Conservation (phyloP, 2,888 invertebrate species). For the Quadroppia sp. region DNA sequence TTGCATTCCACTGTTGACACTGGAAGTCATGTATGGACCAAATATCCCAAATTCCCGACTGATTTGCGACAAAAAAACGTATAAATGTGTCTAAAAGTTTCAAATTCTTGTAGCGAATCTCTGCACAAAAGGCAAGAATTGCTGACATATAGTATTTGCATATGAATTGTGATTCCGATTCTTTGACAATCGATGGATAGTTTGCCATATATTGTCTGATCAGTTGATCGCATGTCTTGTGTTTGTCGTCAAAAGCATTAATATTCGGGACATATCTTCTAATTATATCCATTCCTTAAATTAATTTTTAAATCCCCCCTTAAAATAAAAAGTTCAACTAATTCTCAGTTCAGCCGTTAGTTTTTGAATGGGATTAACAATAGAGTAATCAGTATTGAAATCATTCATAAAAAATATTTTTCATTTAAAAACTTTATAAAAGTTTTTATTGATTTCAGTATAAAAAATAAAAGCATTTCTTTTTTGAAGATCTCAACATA, state of each 20-base stretch:
- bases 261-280: background rate
- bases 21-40: slow-evolving; percentile 11
- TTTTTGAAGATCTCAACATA: too few relatives aligned
- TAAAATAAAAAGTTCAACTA: too few relatives aligned
- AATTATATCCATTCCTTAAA: slow-evolving; percentile 21
- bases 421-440: too few relatives aligned
- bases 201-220: slow-evolving; percentile 6
- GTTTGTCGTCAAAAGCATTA: background rate
- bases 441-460: too few relatives aligned
- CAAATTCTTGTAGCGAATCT: background rate
- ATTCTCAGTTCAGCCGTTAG: too few relatives aligned
- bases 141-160: slow-evolving; percentile 22
- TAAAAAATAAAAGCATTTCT: too few relatives aligned
- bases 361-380: too few relatives aligned
- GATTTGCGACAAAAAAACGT: background rate
- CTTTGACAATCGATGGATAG: background rate
- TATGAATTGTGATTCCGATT: slow-evolving; percentile 18
- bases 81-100: background rate
- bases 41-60: slow-evolving; percentile 32
- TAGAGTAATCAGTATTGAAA: too few relatives aligned
- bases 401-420: too few relatives aligned
- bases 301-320: too few relatives aligned
- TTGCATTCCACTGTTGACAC: background rate
- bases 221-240: slow-evolving; percentile 7
- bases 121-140: slow-evolving; percentile 18